Evolutionary conservation across 2,113 vertebrate species (phyloP).

Genomic region (Phylloscopus trochilus): DNA sequence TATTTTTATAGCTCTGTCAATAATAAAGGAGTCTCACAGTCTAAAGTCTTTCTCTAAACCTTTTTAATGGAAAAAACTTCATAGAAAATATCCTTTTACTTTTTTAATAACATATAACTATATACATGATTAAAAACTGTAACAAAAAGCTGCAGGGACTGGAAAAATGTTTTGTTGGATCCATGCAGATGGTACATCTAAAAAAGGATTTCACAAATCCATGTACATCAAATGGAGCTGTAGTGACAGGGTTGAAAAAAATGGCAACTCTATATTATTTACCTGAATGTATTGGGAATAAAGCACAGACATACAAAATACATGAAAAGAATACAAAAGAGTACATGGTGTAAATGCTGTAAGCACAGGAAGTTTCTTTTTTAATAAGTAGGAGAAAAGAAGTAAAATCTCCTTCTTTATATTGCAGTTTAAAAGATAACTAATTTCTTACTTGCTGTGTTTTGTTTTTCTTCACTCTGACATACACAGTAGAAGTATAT

Average conservation of each 20-base stretch:
- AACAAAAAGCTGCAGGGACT: constrained; percentile 71
- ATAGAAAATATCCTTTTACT: constrained; percentile 76
- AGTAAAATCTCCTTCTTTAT: constrained; percentile 68
- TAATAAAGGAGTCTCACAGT: constrained; percentile 57
- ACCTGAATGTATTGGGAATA: background rate
- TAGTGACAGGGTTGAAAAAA: background rate
- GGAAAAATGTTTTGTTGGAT: constrained; percentile 30
- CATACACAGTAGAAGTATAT: background rate
- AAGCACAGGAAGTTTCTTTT: constrained; percentile 71
- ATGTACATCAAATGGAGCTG: constrained; percentile 28
- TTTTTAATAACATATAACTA: constrained; percentile 84
- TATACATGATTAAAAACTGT: constrained; percentile 81
- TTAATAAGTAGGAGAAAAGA: constrained; percentile 67
- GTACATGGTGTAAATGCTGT: constrained; percentile 76
- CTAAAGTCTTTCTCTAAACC: constrained; percentile 64
- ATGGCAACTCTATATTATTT: constrained; percentile 31
- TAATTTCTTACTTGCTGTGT: constrained; percentile 55
- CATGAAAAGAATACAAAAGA: constrained; percentile 56
- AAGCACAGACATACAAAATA: constrained; percentile 63
- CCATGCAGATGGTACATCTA: constrained; percentile 33
- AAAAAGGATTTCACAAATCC: constrained; percentile 39
- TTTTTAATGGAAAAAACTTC: constrained; percentile 77
- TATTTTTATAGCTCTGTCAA: constrained; percentile 46
- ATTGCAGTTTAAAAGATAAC: constrained; percentile 66
- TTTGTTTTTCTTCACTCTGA: constrained; percentile 42